Base-by-base conservation (phyloP, 2,113 vertebrate species). In the Marcusenius ussheri region DNA sequence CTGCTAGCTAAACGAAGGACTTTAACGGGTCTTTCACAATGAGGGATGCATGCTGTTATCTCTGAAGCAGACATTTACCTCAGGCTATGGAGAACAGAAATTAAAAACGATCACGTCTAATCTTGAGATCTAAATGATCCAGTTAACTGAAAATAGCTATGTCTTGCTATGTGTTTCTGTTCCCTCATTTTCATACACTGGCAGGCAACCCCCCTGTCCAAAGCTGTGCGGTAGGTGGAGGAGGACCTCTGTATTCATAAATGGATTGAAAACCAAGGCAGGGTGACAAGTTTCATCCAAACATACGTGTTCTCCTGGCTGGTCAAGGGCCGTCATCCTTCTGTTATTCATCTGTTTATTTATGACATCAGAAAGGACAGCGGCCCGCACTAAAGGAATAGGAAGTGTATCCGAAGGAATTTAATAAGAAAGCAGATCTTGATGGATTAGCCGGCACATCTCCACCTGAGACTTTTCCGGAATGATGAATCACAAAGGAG, bases 361-460 rank as follows among this genome's bases (percentile, higher is more conserved):
- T 94, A 95, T 95, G 93, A 95, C 94, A 96, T 95, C 92, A 95
- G 93, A 94, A 93, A 94, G 94, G 95, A 96, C 94, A 94, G 94
- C 92, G 92, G 92, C 92, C 91, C 93, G 93, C 93, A 95, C 93
- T 92, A 94, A 95, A 93, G 93, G 93, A 94, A 94, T 94, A 91
- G 94, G 95, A 95, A 95, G 95, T 95, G 94, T 95, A 95, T 96
- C 94, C 93, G 95, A 93, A 95, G 95, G 95, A 95, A 96, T 96
- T 95, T 96, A 96, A 96, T 96, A 96, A 96, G 95, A 96, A 95
- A 95, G 93, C 93, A 94, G 94, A 96, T 96, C 92, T 94, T 96
- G 96, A 96, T 96, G 96, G 95, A 96, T 96, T 96, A 95, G 93
- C 94, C 93, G 94, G 94, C 93, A 94, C 95, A 95, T 95, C 94